Evolutionary conservation across 1,140 invertebrate genomes (phyloP), one percentile per base, ranked within the genome.

Genomic region (Drosophila repletoides): DNA sequence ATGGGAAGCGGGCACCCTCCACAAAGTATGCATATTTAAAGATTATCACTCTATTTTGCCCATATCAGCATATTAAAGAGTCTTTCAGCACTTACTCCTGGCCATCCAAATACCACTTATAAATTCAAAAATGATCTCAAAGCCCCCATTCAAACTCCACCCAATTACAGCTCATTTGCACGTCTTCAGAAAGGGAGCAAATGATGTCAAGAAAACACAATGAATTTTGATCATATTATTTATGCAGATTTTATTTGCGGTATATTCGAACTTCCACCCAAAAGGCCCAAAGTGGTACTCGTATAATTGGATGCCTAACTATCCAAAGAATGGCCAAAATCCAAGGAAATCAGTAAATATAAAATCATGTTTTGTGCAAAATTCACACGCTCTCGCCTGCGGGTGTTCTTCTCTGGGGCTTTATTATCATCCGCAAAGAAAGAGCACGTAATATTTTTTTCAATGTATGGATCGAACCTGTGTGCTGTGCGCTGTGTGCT

Each of bases 351-450:
- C 36, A 22, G 3, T 10, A 26, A 49, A 21, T 14, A 15, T 43
- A 12, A 45, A 66, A 36, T 66, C 63, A 48, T 14, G 43, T 33
- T 36, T 19, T 38, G 24, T 56, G 36, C 60, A 40, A 74, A 84
- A 68, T 84, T 84, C 79, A 74, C 79, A 84, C 79, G 80, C 70
- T 84, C 70, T 60, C 71, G 58, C 74, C 80, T 75, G 79, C 79
- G 79, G 80, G 75, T 74, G 79, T 77, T 84, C 77, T 71, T 6
- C 9, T n/a, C n/a, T n/a, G n/a, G 14, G 26, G 41, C 48, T 24
- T n/a, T n/a, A n/a, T n/a, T n/a, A n/a, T n/a, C 17, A 55, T 38
- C 7, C n/a, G 24, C 26, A 19, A 34, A 33, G 53, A 63, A 68
- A 41, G 43, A 61, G 80, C 80, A 83, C 79, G 80, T 84, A 83